Evolutionary conservation across 2,888 invertebrate genomes (phyloP).

Genomic region (Coelogynopora nodosa): DNA sequence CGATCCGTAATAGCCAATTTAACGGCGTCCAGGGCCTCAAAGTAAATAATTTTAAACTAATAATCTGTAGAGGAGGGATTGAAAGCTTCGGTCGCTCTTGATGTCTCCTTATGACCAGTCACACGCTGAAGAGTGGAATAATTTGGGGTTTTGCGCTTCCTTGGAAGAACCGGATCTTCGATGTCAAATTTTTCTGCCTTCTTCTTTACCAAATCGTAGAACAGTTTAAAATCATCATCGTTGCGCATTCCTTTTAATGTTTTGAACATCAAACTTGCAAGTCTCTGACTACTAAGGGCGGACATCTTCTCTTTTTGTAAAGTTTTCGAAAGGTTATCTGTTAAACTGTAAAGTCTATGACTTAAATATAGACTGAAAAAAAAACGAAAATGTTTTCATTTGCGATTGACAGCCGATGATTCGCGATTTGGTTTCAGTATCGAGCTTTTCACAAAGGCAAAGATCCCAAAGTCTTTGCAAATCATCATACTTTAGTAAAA

Average conservation of each 20-base stretch:
- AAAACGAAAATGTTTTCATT: neutral
- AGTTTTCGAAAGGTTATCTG: constrained; percentile 30
- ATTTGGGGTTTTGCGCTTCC: constrained; percentile 12
- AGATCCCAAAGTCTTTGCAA: neutral
- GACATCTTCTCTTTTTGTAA: constrained; percentile 26
- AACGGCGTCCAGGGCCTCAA: constrained; percentile 18
- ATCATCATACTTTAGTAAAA: neutral
- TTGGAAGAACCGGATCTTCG: neutral
- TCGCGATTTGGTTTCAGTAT: neutral
- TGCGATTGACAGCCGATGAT: neutral
- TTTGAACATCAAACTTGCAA: constrained; percentile 12
- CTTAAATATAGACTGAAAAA: neutral
- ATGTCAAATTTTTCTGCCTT: constrained; percentile 24
- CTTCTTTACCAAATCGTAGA: constrained; percentile 17
- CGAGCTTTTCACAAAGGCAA: neutral
- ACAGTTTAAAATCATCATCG: constrained; percentile 7
- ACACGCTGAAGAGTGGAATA: constrained; percentile 25
- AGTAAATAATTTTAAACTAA: constrained; percentile 23
- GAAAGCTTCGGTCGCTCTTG: constrained; percentile 28
- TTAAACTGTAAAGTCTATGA: constrained; percentile 26
- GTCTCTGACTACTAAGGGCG: neutral
- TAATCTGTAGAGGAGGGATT: constrained; percentile 22
- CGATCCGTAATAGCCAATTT: constrained; percentile 10
- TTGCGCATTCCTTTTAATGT: constrained; percentile 22
- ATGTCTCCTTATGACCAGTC: constrained; percentile 19